These are phyloP conservation scores for Cossypha dichroa DNA, from an alignment of 2,797 vertebrate genomes.

Conservation along the genomic window DNA sequence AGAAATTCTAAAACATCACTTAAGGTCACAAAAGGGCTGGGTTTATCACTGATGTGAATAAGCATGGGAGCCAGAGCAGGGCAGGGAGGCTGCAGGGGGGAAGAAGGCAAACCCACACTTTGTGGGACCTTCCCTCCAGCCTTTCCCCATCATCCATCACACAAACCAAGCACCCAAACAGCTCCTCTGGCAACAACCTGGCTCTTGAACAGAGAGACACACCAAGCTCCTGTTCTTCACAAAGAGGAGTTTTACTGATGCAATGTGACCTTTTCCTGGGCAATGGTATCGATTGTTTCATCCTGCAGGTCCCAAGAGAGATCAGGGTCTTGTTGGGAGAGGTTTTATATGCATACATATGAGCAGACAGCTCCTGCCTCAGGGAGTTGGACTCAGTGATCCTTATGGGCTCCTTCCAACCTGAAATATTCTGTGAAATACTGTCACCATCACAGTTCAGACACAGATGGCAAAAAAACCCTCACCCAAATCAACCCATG, in stretches of 20 bases:
- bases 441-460: background rate
- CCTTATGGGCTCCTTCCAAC: background rate
- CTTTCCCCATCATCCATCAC: background rate
- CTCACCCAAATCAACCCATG: background rate
- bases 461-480: background rate
- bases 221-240: background rate
- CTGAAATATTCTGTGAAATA: background rate
- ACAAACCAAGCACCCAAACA: background rate
- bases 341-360: background rate
- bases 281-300: background rate
- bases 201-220: background rate
- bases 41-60: background rate
- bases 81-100: background rate
- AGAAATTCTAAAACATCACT: constrained; percentile 46
- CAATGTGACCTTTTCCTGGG: background rate
- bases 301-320: background rate
- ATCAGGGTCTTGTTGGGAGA: background rate
- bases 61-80: background rate
- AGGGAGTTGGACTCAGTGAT: fast-evolving
- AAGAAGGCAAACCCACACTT: background rate
- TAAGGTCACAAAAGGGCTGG: constrained; percentile 45
- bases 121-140: background rate
- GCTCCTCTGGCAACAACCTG: background rate
- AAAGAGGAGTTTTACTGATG: background rate
- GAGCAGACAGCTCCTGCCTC: background rate